A percentile compares a stretch with the other conserved stretches of the same genome.
phyloP scores from a whole-genome alignment of 2,113 vertebrate species.

The Engystomops pustulosus region DNA sequence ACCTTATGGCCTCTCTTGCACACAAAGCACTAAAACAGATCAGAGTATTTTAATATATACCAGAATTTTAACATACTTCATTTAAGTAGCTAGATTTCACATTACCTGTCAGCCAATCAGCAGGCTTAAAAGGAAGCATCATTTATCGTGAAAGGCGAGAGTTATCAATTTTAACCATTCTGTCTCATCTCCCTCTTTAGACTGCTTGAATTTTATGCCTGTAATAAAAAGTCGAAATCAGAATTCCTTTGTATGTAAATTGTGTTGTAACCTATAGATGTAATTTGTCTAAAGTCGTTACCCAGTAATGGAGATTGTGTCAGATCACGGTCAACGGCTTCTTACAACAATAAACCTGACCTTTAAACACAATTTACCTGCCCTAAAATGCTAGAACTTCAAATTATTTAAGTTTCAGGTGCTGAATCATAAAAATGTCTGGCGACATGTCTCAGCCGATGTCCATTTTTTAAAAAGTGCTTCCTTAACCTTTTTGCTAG shows the following conservation, averaged over 20 bases:
- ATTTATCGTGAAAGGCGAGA: constrained; percentile 26
- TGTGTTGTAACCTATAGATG: constrained; percentile 44
- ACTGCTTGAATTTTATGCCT: constrained; percentile 32
- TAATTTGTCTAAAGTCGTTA: constrained; percentile 46
- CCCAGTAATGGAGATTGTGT: constrained; percentile 45
- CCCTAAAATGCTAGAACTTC: constrained; percentile 41
- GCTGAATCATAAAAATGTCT: constrained; percentile 3
- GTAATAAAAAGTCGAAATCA: constrained; percentile 29
- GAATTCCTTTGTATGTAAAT: constrained; percentile 42
- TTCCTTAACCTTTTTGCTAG: constrained; percentile 51
- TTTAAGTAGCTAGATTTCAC: background rate
- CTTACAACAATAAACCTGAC: constrained; percentile 60
- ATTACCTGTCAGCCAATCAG: background rate
- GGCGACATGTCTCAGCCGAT: background rate
- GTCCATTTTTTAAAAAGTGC: constrained; percentile 25
- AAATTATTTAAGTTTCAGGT: constrained; percentile 43
- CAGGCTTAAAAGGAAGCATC: background rate
- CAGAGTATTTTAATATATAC: background rate
- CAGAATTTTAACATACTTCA: constrained; percentile 2
- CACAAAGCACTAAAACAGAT: background rate
- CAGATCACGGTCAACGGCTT: constrained; percentile 54
- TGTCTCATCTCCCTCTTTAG: constrained; percentile 17
- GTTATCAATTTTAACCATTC: constrained; percentile 33
- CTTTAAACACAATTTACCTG: constrained; percentile 61
- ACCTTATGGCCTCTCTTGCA: background rate